Base-by-base conservation (phyloP, 2,113 vertebrate genomes). In the Girardinichthys multiradiatus region DNA sequence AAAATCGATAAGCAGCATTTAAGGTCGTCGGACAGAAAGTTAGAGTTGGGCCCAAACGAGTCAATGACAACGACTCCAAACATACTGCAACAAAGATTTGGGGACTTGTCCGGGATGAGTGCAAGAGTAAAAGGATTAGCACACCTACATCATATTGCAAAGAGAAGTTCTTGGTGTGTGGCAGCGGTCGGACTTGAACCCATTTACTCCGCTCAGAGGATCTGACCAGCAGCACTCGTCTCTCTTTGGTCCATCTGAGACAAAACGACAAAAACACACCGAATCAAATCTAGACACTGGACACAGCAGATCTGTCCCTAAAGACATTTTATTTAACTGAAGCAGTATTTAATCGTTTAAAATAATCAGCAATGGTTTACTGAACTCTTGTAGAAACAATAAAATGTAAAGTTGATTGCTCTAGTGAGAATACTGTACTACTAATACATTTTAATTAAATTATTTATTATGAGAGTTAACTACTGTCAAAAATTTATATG, bases 221-320 rank as follows among this genome's bases (percentile, higher is more conserved):
- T 94, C 94, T 97, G 74, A 98, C 96, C 89, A 99, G 90, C 73
- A 99, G 94, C 5, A 97, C 93, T 0, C 94, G 92, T 29, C 95
- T 94, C 13, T 99, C 98, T 91, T 96, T 97, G 0, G 93, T 96
- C 98, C 97, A 99, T 51, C 98, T 99, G 89, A 30, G 60, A 27
- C 27, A 68, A 0, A 9, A 67, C 14, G 17, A 72, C 72, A 68
- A 30, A 24, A 39, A 57, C 19, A 24, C 5, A 3, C 24, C 21
- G 12, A 59, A 0, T 19, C 14, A 37, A 4, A 35, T 28, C 7
- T 6, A 13, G 31, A 21, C 45, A 26, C 62, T 64, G 26, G 19
- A 48, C 6, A n/a, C 21, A 54, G 48, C 48, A 10, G 24, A n/a
- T n/a, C 24, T 10, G 14, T 42, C 12, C 13, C 39, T 42, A 42